Evolutionary conservation across 2,888 invertebrate species (phyloP).

Genomic region (Ophraella communa): DNA sequence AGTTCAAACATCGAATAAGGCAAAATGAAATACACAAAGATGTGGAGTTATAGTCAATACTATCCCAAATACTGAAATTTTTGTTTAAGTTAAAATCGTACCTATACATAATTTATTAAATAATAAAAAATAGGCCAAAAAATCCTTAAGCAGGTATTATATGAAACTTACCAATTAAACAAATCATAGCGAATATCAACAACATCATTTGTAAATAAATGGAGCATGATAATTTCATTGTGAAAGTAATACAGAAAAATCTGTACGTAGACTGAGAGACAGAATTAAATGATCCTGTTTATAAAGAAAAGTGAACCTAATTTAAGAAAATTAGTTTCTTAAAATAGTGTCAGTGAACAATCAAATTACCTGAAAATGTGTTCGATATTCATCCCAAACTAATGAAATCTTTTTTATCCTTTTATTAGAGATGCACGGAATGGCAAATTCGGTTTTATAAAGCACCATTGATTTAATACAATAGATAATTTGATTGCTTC

Average conservation of each 20-base stretch:
- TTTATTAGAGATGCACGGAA: not conserved
- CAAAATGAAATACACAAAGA: too few relatives aligned
- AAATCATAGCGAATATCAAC: not conserved
- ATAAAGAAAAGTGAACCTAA: not conserved
- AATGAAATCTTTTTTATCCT: not conserved
- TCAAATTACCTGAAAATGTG: not conserved
- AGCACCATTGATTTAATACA: too few relatives aligned
- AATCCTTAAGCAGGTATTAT: not conserved
- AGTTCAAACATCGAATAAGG: too few relatives aligned
- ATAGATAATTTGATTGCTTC: too few relatives aligned
- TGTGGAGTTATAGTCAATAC: too few relatives aligned
- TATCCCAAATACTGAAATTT: too few relatives aligned
- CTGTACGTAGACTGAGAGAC: not conserved
- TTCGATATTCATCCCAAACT: not conserved
- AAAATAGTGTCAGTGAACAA: not conserved
- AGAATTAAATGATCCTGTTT: not conserved
- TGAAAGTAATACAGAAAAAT: not conserved
- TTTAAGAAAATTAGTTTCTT: not conserved
- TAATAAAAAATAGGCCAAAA: too few relatives aligned
- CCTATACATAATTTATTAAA: too few relatives aligned
- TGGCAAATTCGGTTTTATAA: too few relatives aligned
- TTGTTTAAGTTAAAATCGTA: too few relatives aligned
- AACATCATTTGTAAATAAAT: not conserved
- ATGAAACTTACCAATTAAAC: not conserved
- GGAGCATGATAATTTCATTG: not conserved